phyloP scores from a whole-genome alignment of 1,140 invertebrate species.

The Pissodes strobi region DNA sequence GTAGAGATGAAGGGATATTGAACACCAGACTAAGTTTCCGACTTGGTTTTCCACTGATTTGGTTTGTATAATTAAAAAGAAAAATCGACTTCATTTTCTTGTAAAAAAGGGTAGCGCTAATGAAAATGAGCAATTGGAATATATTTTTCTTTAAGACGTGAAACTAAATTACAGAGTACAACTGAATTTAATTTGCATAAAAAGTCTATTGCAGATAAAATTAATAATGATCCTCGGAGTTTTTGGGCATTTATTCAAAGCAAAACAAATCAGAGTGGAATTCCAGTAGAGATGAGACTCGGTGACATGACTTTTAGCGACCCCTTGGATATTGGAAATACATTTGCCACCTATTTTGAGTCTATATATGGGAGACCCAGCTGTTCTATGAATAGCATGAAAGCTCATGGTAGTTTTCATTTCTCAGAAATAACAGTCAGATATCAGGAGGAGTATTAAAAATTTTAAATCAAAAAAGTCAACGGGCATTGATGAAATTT shows the following conservation, averaged over 20 bases:
- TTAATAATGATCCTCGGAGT: neutral
- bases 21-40: neutral
- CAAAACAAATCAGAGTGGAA: neutral
- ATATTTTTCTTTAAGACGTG: neutral
- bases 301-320: neutral
- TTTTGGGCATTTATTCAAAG: neutral
- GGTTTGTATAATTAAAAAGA: neutral
- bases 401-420: too few species aligned
- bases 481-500: too few species aligned
- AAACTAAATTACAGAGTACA: neutral
- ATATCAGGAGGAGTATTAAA: too few species aligned
- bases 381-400: too few species aligned
- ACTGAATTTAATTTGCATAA: neutral
- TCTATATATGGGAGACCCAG: neutral
- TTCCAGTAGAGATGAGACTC: neutral
- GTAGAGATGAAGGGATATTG: neutral
- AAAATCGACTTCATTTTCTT: neutral
- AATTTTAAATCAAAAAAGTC: too few species aligned
- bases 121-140: neutral
- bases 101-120: neutral
- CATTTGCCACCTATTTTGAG: too few species aligned
- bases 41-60: neutral
- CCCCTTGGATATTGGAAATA: neutral
- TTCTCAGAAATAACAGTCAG: too few species aligned
- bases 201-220: neutral